A percentile compares a stretch with the other conserved stretches of the same genome.
phyloP scores from a whole-genome alignment of 2,797 vertebrate species.

The Melanotaenia nigrans region DNA sequence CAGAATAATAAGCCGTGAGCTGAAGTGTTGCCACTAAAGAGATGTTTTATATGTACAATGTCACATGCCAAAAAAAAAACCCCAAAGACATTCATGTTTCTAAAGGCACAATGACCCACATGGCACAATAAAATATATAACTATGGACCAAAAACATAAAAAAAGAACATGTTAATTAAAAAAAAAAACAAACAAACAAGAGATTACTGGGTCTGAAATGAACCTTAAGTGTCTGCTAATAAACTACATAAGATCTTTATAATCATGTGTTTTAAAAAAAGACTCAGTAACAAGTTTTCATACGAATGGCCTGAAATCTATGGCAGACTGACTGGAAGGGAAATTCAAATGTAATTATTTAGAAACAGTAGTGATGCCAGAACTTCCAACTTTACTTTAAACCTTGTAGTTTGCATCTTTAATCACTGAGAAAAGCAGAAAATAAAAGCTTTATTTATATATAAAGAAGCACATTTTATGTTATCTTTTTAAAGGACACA shows the following conservation, averaged over 20 bases:
- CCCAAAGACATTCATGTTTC: conserved; percentile 36
- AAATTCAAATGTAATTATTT: not conserved
- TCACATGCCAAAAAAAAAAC: conserved; percentile 23
- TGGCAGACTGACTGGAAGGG: not conserved
- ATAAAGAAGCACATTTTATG: not conserved
- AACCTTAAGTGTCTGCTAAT: not conserved
- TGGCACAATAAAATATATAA: conserved; percentile 58
- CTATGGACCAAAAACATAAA: conserved; percentile 30
- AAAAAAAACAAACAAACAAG: conserved; percentile 7
- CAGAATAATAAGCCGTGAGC: conserved; percentile 21
- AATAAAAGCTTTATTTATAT: not conserved
- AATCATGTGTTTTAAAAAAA: too few relatives aligned
- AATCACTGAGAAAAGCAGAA: not conserved
- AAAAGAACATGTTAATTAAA: conserved; percentile 5
- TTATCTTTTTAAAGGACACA: not conserved
- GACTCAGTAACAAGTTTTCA: not conserved
- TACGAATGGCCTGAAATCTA: not conserved
- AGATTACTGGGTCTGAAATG: conserved; percentile 21
- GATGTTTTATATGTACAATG: conserved; percentile 5
- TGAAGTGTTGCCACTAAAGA: conserved; percentile 23
- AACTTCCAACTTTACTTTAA: not conserved
- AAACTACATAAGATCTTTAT: too few relatives aligned
- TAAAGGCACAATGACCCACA: conserved; percentile 52
- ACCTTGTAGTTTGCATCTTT: not conserved
- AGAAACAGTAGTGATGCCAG: not conserved